These are phyloP conservation scores for Drosophila orena DNA, from an alignment of 1,140 invertebrate genomes.

Conservation along the genomic window DNA sequence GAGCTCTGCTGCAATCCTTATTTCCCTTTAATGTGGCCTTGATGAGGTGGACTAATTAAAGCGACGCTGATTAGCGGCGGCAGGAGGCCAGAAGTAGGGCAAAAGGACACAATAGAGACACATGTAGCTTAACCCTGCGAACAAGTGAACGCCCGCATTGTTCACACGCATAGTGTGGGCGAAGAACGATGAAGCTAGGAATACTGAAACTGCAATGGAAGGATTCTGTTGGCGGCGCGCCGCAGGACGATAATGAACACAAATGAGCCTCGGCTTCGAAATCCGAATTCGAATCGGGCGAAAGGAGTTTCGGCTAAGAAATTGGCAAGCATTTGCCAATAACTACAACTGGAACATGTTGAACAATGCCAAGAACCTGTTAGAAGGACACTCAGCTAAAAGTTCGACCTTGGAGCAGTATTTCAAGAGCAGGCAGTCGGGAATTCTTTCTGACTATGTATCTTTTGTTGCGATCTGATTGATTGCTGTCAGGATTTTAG, in stretches of 20 bases:
- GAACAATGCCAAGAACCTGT: constrained; percentile 70
- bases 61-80: constrained; percentile 59
- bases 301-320: constrained; percentile 70
- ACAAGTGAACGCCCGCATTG: constrained; percentile 58
- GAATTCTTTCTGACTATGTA: constrained; percentile 45
- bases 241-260: constrained; percentile 81
- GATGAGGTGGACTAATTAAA: constrained; percentile 74
- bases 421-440: constrained; percentile 50
- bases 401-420: constrained; percentile 62
- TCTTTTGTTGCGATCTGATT: constrained; percentile 81
- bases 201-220: constrained; percentile 30
- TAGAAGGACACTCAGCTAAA: constrained; percentile 45
- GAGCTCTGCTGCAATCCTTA: constrained; percentile 38
- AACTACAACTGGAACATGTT: constrained; percentile 55
- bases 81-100: constrained; percentile 28
- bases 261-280: constrained; percentile 61
- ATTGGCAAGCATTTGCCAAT: constrained; percentile 77
- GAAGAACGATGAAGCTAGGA: constrained; percentile 2
- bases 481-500: constrained; percentile 71
- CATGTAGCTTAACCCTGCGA: constrained; percentile 44
- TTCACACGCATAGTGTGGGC: constrained; percentile 51
- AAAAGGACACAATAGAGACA: constrained; percentile 29
- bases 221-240: constrained; percentile 72
- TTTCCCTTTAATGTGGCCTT: constrained; percentile 66
- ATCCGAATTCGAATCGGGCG: constrained; percentile 31